Evolutionary conservation across 2,797 vertebrate genomes (phyloP).

Genomic region (Hydrolagus colliei): DNA sequence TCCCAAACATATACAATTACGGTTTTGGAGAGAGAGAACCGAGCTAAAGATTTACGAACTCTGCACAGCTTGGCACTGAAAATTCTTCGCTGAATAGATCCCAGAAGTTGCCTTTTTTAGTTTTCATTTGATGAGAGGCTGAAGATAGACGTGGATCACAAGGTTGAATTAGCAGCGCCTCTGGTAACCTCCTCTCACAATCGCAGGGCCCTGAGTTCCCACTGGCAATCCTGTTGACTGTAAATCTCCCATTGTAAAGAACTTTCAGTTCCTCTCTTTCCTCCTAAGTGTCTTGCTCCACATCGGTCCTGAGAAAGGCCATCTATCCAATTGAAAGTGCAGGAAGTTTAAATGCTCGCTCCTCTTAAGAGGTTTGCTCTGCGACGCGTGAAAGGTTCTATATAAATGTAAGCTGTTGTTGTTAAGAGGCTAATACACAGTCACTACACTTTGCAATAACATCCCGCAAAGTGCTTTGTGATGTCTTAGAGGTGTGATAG

Average conservation of each 20-base stretch:
- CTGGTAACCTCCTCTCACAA: background rate
- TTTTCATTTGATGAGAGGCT: background rate
- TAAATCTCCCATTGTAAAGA: background rate
- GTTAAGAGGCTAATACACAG: too few relatives aligned
- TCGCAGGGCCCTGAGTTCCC: background rate
- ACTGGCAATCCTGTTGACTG: too few relatives aligned
- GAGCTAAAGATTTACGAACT: background rate
- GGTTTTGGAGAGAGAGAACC: background rate
- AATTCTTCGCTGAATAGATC: background rate
- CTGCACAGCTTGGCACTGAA: background rate
- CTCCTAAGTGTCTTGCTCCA: background rate
- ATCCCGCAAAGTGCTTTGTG: too few relatives aligned
- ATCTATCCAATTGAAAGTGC: background rate
- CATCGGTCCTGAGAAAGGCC: background rate
- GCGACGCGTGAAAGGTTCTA: too few relatives aligned
- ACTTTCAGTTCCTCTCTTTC: background rate
- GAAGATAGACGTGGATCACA: background rate
- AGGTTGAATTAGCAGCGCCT: too few relatives aligned
- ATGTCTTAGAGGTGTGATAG: too few relatives aligned
- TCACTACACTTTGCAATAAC: too few relatives aligned
- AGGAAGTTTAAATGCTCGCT: too few relatives aligned
- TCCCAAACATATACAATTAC: background rate
- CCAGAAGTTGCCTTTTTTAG: background rate
- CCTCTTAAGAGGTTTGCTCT: too few relatives aligned
- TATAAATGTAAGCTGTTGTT: too few relatives aligned